Conservation (phyloP, 2,113 vertebrate species). For the Grammomys surdaster region DNA sequence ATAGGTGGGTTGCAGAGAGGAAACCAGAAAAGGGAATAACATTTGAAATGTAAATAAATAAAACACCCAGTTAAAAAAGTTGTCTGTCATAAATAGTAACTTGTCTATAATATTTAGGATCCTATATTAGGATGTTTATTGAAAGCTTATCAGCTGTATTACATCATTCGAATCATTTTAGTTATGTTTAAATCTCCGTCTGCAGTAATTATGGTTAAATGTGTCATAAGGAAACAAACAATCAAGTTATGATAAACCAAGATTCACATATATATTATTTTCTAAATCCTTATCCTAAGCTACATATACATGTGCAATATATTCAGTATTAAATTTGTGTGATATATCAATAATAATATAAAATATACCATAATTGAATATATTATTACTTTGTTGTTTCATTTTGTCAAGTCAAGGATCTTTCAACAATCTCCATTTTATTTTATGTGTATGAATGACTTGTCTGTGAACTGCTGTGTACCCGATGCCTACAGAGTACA, state of each 20-base stretch:
- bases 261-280: neutral
- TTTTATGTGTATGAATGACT: neutral
- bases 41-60: no score
- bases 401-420: neutral
- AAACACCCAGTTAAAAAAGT: neutral
- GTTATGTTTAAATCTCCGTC: neutral
- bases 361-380: no score
- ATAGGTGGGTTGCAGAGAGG: no score
- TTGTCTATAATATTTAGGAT: neutral
- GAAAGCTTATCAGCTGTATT: neutral
- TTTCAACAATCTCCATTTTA: neutral
- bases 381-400: neutral
- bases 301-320: neutral
- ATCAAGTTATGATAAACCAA: neutral
- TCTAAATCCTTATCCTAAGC: neutral
- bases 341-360: no score
- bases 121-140: neutral
- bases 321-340: no score
- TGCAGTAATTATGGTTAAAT: neutral
- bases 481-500: neutral
- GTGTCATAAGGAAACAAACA: neutral
- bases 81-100: neutral
- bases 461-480: neutral
- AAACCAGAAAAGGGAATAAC: no score
- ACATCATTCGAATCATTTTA: neutral